These are phyloP conservation scores for Punctoribates punctum DNA, from an alignment of 2,888 invertebrate species.

Conservation along the genomic window DNA sequence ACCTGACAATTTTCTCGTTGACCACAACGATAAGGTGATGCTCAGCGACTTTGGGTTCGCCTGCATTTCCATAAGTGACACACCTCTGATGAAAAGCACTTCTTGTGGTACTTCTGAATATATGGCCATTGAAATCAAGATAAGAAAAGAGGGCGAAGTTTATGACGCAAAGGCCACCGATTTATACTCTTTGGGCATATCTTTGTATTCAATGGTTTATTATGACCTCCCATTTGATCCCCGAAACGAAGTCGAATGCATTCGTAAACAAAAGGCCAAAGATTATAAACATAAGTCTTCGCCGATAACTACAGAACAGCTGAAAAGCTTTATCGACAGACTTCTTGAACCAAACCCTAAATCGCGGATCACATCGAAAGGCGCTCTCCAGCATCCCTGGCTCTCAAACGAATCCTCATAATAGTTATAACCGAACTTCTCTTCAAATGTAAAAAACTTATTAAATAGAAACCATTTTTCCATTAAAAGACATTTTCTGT, in stretches of 20 bases:
- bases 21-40: background rate
- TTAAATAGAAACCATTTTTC: no score
- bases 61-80: background rate
- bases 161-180: slow-evolving; percentile 4
- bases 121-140: background rate
- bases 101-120: background rate
- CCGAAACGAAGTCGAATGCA: background rate
- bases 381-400: background rate
- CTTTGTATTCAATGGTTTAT: background rate
- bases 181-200: background rate
- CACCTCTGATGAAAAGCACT: background rate
- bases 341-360: background rate
- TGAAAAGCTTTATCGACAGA: background rate
- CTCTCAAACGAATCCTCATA: no score
- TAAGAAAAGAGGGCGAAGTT: background rate
- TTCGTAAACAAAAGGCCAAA: background rate
- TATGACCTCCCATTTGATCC: background rate
- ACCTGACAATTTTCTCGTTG: background rate
- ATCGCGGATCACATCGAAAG: background rate
- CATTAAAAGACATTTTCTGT: no score
- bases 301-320: background rate
- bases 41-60: background rate
- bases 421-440: no score
- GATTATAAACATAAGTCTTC: background rate
- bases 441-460: no score